Conservation (phyloP, 2,113 vertebrate species). For the Hystrix cristata region DNA sequence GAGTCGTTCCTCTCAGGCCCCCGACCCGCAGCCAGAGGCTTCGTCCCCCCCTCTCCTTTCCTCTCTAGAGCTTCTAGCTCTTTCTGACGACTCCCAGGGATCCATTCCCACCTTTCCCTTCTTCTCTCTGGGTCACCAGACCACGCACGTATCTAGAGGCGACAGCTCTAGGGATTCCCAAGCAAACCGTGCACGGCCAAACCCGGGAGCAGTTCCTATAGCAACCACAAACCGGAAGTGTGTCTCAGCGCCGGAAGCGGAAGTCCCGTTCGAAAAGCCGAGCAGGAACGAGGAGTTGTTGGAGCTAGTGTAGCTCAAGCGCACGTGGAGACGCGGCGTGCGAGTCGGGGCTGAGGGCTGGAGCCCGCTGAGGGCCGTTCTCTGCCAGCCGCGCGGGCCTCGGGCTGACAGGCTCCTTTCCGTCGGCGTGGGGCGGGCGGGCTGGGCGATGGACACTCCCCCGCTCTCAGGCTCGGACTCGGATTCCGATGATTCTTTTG, state of each 20-base stretch:
- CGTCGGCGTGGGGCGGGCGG: background rate
- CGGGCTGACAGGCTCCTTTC: background rate
- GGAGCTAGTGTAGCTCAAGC: accelerated
- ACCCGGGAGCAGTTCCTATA: conserved; percentile 70
- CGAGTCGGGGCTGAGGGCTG: accelerated
- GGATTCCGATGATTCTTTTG: conserved; percentile 89
- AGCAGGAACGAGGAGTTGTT: accelerated
- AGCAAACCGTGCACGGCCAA: background rate
- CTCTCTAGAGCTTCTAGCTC: background rate
- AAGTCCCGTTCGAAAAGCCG: background rate
- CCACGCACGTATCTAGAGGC: background rate
- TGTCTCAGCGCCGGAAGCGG: conserved; percentile 71
- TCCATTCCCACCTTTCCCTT: conserved; percentile 22
- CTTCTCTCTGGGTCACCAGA: background rate
- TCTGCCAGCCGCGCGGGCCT: background rate
- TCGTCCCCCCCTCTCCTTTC: background rate
- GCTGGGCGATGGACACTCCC: conserved; percentile 76
- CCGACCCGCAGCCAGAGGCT: accelerated
- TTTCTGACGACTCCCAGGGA: background rate
- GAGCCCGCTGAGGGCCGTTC: background rate
- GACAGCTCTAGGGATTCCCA: background rate
- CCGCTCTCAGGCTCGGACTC: conserved; percentile 86
- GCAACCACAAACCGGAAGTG: conserved; percentile 77
- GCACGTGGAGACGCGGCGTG: background rate
- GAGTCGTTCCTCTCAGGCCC: accelerated